A percentile compares a stretch with the other conserved stretches of the same genome.
These are phyloP conservation scores for Babylonia areolata DNA, from an alignment of 1,140 invertebrate species.

Conservation along the genomic window DNA sequence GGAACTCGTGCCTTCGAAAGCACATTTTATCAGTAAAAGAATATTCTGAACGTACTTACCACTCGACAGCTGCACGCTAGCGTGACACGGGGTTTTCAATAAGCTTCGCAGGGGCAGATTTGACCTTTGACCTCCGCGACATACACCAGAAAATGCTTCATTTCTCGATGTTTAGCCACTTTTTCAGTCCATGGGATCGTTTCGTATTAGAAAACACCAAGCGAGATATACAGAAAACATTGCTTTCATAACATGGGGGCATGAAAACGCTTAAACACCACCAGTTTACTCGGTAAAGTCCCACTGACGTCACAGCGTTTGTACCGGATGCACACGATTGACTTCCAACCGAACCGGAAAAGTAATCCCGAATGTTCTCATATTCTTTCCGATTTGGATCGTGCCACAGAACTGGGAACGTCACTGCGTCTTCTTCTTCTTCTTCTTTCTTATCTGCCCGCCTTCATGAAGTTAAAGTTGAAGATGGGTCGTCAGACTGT, in stretches of 20 bases:
- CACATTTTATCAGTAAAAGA: slow-evolving; percentile 80
- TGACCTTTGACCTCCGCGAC: slow-evolving; percentile 63
- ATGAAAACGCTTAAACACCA: not conserved
- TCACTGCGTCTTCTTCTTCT: no score
- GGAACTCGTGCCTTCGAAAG: slow-evolving; percentile 71
- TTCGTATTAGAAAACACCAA: not conserved
- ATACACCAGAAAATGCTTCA: not conserved
- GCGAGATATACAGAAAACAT: not conserved
- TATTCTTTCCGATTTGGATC: no score
- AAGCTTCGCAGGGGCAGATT: slow-evolving; percentile 58
- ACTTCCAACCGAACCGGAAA: not conserved
- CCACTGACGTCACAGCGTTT: slow-evolving; percentile 6
- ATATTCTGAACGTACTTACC: slow-evolving; percentile 80
- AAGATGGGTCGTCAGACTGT: no score
- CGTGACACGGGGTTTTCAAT: slow-evolving; percentile 76
- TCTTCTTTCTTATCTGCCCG: no score
- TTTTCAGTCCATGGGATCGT: not conserved
- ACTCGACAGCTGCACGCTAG: slow-evolving; percentile 78
- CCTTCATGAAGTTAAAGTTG: no score
- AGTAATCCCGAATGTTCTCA: not conserved
- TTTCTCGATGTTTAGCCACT: not conserved
- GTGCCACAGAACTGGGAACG: no score
- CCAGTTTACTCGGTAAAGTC: not conserved
- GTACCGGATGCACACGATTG: not conserved
- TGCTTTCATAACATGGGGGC: not conserved